Base-by-base conservation (phyloP, 2,113 vertebrate species). In the Callipepla squamata region DNA sequence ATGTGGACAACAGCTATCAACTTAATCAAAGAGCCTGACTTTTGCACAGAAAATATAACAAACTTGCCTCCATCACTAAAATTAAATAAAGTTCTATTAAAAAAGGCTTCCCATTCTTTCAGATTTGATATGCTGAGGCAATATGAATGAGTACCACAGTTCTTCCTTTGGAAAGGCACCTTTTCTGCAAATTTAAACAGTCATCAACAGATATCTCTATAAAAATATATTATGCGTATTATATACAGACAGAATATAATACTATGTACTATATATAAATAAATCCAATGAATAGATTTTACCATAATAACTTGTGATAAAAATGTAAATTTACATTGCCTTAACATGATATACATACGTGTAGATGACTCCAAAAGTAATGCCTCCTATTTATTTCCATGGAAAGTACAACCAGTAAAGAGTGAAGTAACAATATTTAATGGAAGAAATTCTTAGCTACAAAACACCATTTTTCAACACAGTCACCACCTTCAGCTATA, bases 91-190 rank as follows among this genome's bases (percentile, higher is more conserved):
- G 11, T 13, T 72, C 23, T 59, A 67, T 75, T 62, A 82, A 58
- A 0, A 3, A 63, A 19, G 11, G 6, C 34, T 26, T 8, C 20
- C 81, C 5, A 30, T 58, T 45, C 0, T 3, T 23, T 50, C 4
- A 69, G 6, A 45, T 92, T 78, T 53, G 20, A 62, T 75, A 36
- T 13, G 3, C 25, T 66, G 45, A 66, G 23, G 62, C 45, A 57
- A 67, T 0, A 6, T 4, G 32, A 82, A 62, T 4, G 44, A 12
- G 4, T 17, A 5, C 7, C 16, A 45, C 7, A 34, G 6, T 40
- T 74, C 57, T 69, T 32, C 13, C 22, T 78, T 34, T 14, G 26
- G 7, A 77, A 65, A 25, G 67, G 5, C 5, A 21, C 5, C 28
- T 57, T 86, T 3, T 57, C 76, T 51, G 16, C 11, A 65, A 28